phyloP scores from a whole-genome alignment of 2,797 vertebrate species.

The Thamnophis elegans region DNA sequence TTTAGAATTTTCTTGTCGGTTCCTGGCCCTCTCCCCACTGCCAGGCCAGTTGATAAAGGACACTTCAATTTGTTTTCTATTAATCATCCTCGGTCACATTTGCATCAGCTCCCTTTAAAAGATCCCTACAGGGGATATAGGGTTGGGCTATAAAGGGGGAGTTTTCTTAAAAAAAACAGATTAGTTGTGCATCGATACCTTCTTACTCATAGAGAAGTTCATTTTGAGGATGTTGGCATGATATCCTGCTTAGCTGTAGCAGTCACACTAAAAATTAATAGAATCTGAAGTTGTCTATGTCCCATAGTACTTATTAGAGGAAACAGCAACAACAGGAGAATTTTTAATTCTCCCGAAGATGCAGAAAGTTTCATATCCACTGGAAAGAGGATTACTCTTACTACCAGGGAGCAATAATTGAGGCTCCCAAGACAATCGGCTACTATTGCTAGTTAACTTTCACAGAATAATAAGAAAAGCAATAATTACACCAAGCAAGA shows the following conservation, averaged over 20 bases:
- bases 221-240: neutral
- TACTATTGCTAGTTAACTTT: neutral
- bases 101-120: conserved; percentile 63
- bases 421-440: neutral
- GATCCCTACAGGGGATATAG: conserved; percentile 5
- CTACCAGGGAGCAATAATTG: neutral
- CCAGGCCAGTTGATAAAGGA: conserved; percentile 68
- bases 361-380: neutral
- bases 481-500: neutral
- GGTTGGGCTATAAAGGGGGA: conserved; percentile 40
- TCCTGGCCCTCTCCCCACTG: conserved; percentile 56
- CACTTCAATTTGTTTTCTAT: conserved; percentile 68
- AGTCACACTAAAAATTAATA: neutral
- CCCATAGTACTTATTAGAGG: no score
- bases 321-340: neutral
- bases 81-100: conserved; percentile 65
- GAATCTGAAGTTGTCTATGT: neutral
- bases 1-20: conserved; percentile 64
- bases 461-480: neutral
- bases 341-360: neutral
- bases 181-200: neutral
- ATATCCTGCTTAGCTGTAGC: neutral
- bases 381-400: neutral
- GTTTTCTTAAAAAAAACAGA: conserved; percentile 47
- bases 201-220: neutral